Evolutionary conservation across 2,113 vertebrate species (phyloP), one percentile per base, ranked within the genome.

Genomic region (Oncorhynchus masou): DNA sequence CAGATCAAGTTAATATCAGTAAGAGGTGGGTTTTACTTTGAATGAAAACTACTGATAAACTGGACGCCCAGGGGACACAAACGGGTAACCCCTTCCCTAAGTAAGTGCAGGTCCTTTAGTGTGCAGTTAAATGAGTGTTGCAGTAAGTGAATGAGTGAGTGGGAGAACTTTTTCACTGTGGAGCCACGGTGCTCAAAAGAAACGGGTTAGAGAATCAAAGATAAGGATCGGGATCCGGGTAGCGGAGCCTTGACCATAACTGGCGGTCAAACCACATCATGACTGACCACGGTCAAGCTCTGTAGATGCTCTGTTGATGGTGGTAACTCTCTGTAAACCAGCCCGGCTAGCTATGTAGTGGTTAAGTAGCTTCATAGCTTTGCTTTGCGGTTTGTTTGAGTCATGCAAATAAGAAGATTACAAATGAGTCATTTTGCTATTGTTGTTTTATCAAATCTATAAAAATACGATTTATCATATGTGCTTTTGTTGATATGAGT

Each of bases 201-300:
- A 91, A 89, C 87, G 86, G 89, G 90, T 91, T 79, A 81, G 71
- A 80, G 86, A 84, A 87, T 88, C 85, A 88, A 89, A 91, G 89
- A 88, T 45, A 74, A 39, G 34, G 76, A 87, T 90, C 91, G 83
- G 84, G 83, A 83, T 79, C 84, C 88, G 88, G 91, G 91, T 91
- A 84, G 72, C 48, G 5, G 87, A 8, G 77, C 4, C 16, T 49
- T 59, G 72, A 77, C 67, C 75, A 62, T 8, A 0, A 70, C 27
- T 20, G 24, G 27, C 2, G 51, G 70, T 71, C 22, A 22, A n/a
- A 15, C 45, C 51, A 16, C 49, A 59, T 9, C 39, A 8, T 22
- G 34, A 45, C 34, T 39, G 22, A 4, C 54, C 16, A 1, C 11
- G 51, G 51, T 60, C 71, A 60, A 31, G 51, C 74, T 6, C 79